phyloP scores from a whole-genome alignment of 2,888 invertebrate genomes.

The Apodemia zela region DNA sequence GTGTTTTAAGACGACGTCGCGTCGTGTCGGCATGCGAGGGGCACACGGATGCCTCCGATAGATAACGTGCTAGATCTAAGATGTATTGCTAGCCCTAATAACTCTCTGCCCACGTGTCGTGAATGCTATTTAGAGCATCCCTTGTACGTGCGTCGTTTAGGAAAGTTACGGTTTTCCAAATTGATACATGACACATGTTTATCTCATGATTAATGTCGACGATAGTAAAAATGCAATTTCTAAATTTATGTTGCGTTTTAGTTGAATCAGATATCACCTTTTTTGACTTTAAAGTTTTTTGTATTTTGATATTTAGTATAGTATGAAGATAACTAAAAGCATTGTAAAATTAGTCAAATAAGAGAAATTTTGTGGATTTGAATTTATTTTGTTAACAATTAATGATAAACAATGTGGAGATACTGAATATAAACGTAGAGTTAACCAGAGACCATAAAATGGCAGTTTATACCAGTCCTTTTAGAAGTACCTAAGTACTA shows the following conservation, averaged over 20 bases:
- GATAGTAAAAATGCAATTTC: slow-evolving; percentile 19
- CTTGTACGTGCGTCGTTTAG: slow-evolving; percentile 26
- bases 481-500: no score
- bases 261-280: neutral
- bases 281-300: neutral
- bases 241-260: slow-evolving; percentile 17
- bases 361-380: neutral
- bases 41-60: slow-evolving; percentile 54
- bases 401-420: neutral
- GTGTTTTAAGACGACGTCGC: slow-evolving; percentile 42
- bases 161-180: slow-evolving; percentile 19
- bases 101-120: slow-evolving; percentile 37
- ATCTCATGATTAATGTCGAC: slow-evolving; percentile 16
- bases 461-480: no score
- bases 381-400: neutral
- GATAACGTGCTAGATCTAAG: slow-evolving; percentile 57
- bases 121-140: slow-evolving; percentile 31
- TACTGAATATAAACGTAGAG: no score
- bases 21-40: slow-evolving; percentile 35
- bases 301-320: no score
- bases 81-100: slow-evolving; percentile 38
- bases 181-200: slow-evolving; percentile 19
- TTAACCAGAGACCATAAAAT: no score
- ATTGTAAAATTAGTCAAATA: neutral
- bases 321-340: neutral